phyloP scores from a whole-genome alignment of 2,888 invertebrate species.

The Beris morrisii region DNA sequence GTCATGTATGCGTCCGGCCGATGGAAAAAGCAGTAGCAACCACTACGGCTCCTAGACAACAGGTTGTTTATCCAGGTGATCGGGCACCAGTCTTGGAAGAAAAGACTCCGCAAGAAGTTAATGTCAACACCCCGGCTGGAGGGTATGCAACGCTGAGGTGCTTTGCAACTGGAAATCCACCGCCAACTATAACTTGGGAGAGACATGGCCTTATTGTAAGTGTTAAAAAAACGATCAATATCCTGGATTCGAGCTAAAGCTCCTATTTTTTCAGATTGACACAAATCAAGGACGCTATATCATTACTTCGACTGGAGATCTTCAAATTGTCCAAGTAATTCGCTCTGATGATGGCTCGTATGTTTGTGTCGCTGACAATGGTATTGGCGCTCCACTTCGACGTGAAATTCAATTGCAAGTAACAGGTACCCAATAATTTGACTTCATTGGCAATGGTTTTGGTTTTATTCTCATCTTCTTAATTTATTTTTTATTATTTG shows the following conservation, averaged over 20 bases:
- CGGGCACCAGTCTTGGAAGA: conserved; percentile 57
- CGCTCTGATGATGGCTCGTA: conserved; percentile 83
- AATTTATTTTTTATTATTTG: conserved; percentile 26
- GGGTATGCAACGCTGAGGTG: conserved; percentile 74
- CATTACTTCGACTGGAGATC: conserved; percentile 68
- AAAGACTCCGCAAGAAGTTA: conserved; percentile 59
- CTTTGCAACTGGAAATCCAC: conserved; percentile 74
- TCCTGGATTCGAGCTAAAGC: background rate
- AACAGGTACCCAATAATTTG: conserved; percentile 63
- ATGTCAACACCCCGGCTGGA: conserved; percentile 70
- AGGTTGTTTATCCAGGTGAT: conserved; percentile 50
- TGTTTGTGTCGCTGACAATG: conserved; percentile 82
- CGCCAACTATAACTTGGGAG: conserved; percentile 76
- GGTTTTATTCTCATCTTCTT: conserved; percentile 8
- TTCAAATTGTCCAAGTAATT: conserved; percentile 80
- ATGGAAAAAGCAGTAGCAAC: conserved; percentile 51
- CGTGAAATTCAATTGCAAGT: conserved; percentile 72
- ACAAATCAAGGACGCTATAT: conserved; percentile 73
- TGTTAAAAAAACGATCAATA: conserved; percentile 28
- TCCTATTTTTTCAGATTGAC: conserved; percentile 64
- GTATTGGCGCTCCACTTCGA: conserved; percentile 67
- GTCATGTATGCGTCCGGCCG: conserved; percentile 68
- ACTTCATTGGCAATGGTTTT: conserved; percentile 20
- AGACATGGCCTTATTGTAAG: conserved; percentile 70
- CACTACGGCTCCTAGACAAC: conserved; percentile 52